Conservation (phyloP, 2,113 vertebrate genomes). For the Pangasianodon gigas region DNA sequence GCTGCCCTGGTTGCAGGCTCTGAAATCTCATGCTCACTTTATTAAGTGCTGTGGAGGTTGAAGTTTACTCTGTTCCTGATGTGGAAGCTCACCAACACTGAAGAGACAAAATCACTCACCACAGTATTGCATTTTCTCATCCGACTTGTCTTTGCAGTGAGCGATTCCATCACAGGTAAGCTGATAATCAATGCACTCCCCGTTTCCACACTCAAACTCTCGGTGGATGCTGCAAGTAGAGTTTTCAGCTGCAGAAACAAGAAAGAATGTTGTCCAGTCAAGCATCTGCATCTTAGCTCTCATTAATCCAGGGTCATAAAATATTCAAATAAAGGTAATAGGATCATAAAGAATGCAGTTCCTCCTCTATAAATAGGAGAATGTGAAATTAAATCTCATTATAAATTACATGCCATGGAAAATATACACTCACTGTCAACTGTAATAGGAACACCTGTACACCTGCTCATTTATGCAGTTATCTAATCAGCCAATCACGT, state of each 20-base stretch:
- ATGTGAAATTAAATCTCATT: background rate
- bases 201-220: slow-evolving; percentile 95
- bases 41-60: slow-evolving; percentile 45
- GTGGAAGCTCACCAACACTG: background rate
- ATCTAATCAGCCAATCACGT: too few species aligned
- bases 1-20: slow-evolving; percentile 11
- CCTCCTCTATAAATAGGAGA: slow-evolving; percentile 5
- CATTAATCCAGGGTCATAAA: background rate
- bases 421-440: background rate
- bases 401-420: background rate
- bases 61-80: slow-evolving; percentile 28
- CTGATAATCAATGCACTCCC: slow-evolving; percentile 92
- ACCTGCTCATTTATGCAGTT: too few species aligned
- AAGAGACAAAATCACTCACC: slow-evolving; percentile 74
- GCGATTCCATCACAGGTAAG: slow-evolving; percentile 88
- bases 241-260: slow-evolving; percentile 81
- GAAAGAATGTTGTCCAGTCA: slow-evolving; percentile 23
- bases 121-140: slow-evolving; percentile 96
- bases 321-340: slow-evolving; percentile 1
- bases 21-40: slow-evolving; percentile 38
- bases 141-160: slow-evolving; percentile 97
- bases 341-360: slow-evolving; percentile 9
- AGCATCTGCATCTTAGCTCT: background rate
- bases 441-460: too few species aligned
- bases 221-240: slow-evolving; percentile 91